These are phyloP conservation scores for Stenurella melanura DNA, from an alignment of 2,888 invertebrate genomes.

Conservation along the genomic window DNA sequence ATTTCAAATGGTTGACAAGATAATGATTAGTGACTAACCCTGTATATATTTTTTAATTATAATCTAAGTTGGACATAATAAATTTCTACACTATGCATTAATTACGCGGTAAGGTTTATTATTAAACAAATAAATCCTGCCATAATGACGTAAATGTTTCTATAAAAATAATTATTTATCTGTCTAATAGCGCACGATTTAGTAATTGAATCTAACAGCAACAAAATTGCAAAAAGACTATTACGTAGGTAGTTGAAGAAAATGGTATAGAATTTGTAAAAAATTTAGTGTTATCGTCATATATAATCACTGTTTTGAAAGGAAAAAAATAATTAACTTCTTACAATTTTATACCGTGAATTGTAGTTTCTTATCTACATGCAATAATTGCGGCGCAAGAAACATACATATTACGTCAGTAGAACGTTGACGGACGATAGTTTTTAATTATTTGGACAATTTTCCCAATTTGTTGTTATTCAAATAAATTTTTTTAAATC, in stretches of 20 bases:
- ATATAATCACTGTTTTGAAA: conserved; percentile 1
- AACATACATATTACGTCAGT: neutral
- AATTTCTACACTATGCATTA: no score
- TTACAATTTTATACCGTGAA: conserved; percentile 1
- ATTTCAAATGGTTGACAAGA: no score
- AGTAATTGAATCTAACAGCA: neutral
- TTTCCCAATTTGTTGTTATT: neutral
- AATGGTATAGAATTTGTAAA: conserved; percentile 2
- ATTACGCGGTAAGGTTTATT: neutral
- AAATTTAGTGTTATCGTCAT: neutral
- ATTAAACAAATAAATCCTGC: neutral
- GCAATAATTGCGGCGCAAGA: neutral
- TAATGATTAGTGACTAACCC: no score
- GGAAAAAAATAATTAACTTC: neutral
- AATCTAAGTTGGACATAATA: no score
- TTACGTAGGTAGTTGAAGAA: neutral
- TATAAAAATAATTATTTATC: neutral
- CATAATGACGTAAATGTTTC: neutral
- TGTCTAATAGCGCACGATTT: neutral
- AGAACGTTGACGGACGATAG: neutral
- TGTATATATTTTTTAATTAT: no score
- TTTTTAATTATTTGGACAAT: neutral
- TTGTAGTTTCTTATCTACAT: neutral
- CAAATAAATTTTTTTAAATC: no score
- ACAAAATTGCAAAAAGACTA: neutral